Base-by-base conservation (phyloP, 2,888 invertebrate genomes). In the Ischnus inquisitorius region DNA sequence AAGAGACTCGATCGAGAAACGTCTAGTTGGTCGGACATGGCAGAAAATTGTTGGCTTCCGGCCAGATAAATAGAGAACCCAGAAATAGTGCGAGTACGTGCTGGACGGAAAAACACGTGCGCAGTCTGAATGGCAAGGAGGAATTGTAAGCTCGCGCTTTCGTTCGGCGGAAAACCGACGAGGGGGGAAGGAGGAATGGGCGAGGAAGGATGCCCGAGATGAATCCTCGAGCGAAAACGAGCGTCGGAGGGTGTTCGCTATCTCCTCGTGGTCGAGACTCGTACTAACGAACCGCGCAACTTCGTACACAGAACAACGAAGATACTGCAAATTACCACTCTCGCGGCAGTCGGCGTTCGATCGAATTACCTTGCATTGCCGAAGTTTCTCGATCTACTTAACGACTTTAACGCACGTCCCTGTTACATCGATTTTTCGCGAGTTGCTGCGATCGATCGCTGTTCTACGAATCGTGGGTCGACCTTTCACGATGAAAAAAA, bases 61-160 rank as follows among this genome's bases (percentile, higher is more conserved):
- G 86, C 88, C 89, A 88, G 79, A 84, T 86, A 86, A 86, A 88
- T 83, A 77, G 76, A 74, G 85, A 82, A 86, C 82, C 87, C 91
- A 90, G 86, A 90, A 91, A 90, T 90, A 90, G 90, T 88, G 76
- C 79, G 80, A 71, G 43, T 81, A 54, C 48, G 54, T 72, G 78
- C 71, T 76, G 57, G 67, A 82, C 57, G 75, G 60, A 69, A 64
- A 79, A 79, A 79, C 81, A 81, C 81, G 84, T 81, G 81, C 34
- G 46, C 54, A 19, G 69, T 67, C 60, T 28, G 51, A 79, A 57
- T 43, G n/a, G 10, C 60, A 57, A 2, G 62, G 3, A 69, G 5
- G 16, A 51, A 51, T 16, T 5, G 51, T 16, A 6, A 4, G 28
- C 28, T 19, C 48, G 16, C 67, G 25, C 19, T 71, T 48, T 25